Conservation (phyloP, 2,113 vertebrate genomes). For the Ascaphus truei region DNA sequence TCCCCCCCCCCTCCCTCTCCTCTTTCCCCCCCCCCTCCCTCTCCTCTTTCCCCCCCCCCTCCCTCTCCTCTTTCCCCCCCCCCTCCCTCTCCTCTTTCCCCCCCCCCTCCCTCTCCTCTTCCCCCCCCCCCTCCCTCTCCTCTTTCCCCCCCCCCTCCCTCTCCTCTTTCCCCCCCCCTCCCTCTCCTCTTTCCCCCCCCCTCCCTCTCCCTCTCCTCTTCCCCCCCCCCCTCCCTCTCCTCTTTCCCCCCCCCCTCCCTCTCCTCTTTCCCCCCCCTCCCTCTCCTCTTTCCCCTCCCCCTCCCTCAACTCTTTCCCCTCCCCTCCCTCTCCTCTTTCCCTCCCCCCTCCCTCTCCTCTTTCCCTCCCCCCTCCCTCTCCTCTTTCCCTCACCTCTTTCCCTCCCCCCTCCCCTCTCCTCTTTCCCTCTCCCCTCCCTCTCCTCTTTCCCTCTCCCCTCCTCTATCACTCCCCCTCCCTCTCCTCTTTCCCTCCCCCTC, state of each 20-base stretch:
- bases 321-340: too few relatives aligned
- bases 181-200: not conserved
- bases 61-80: too few relatives aligned
- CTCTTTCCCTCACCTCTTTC: not conserved
- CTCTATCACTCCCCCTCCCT: not conserved
- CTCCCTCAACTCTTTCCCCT: not conserved
- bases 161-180: not conserved
- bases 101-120: too few relatives aligned
- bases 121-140: too few relatives aligned
- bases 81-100: too few relatives aligned
- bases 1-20: too few relatives aligned
- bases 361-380: not conserved
- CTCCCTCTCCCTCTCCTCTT: constrained; percentile 38
- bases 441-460: not conserved
- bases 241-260: constrained; percentile 40
- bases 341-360: not conserved
- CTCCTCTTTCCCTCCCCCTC: rapidly evolving
- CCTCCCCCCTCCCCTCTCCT: too few relatives aligned
- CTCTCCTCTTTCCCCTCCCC: not conserved
- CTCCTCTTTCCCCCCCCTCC: not conserved
- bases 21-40: too few relatives aligned
- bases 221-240: constrained; percentile 41
- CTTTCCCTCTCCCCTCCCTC: too few relatives aligned
- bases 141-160: too few relatives aligned
- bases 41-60: too few relatives aligned